Evolutionary conservation across 2,797 vertebrate genomes (phyloP).

Genomic region (Halcyon smyrnensis): DNA sequence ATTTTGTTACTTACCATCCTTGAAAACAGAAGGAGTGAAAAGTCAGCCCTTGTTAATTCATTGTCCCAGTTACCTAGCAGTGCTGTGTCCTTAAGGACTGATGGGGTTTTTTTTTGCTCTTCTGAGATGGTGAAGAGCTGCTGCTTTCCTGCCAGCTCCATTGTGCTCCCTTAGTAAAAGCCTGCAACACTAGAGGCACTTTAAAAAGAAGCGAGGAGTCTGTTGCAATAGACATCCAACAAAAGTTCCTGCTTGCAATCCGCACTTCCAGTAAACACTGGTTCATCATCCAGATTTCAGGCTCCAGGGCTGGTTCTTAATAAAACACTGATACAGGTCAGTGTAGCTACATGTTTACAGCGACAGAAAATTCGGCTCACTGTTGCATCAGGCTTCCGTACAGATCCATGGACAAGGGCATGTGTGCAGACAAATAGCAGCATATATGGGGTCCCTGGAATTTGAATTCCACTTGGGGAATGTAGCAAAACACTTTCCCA

Average conservation of each 20-base stretch:
- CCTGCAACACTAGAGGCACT: slow-evolving; percentile 33
- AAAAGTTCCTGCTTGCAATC: slow-evolving; percentile 58
- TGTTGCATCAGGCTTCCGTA: neutral
- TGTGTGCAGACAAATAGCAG: neutral
- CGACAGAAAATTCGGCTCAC: neutral
- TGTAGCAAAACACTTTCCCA: neutral
- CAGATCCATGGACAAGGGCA: neutral
- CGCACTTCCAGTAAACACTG: slow-evolving; percentile 10
- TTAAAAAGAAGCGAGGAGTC: slow-evolving; percentile 21
- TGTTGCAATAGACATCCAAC: slow-evolving; percentile 56
- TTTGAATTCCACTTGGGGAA: neutral
- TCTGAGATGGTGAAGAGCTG: slow-evolving; percentile 16
- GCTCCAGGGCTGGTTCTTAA: slow-evolving; percentile 10
- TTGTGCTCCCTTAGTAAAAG: slow-evolving; percentile 42
- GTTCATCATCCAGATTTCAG: slow-evolving; percentile 42
- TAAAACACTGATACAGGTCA: slow-evolving; percentile 20
- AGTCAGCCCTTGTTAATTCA: slow-evolving; percentile 60
- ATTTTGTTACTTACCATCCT: slow-evolving; percentile 32
- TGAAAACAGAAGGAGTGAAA: slow-evolving; percentile 39
- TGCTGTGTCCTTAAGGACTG: slow-evolving; percentile 32
- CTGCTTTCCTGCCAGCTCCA: slow-evolving; percentile 43
- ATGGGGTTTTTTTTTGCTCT: neutral
- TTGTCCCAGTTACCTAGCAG: slow-evolving; percentile 48
- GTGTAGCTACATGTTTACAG: neutral
- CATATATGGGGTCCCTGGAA: neutral